Percentiles rank a stretch among this genome's conserved stretches.
Conservation (phyloP, 92 coral and sea anemone genomes). For the Porites lobata region DNA sequence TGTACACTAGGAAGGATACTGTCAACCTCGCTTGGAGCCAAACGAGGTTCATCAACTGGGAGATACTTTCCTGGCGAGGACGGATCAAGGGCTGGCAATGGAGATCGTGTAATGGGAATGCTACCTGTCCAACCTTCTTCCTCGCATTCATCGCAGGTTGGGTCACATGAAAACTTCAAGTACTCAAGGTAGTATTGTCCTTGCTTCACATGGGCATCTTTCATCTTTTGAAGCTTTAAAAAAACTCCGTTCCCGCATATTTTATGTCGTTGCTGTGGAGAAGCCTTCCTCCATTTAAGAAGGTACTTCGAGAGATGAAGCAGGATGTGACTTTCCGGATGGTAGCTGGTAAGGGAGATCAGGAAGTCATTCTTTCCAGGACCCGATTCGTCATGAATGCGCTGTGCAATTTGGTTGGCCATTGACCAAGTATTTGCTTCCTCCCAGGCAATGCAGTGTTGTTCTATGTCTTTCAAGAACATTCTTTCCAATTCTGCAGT, state of each 20-base stretch:
- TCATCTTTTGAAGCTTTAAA: constrained; percentile 26
- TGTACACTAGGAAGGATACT: constrained; percentile 53
- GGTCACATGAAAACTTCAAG: constrained; percentile 10
- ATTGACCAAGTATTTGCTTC: too few relatives aligned
- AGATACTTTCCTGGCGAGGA: constrained; percentile 59
- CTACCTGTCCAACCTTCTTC: constrained; percentile 33
- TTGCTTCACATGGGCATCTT: constrained; percentile 15
- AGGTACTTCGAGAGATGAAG: constrained; percentile 30
- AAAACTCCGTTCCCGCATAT: constrained; percentile 30
- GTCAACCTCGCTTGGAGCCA: constrained; percentile 53
- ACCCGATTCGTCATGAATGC: too few relatives aligned
- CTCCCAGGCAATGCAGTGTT: too few relatives aligned
- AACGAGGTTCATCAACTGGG: constrained; percentile 50
- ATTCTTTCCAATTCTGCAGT: too few relatives aligned
- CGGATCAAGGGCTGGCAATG: constrained; percentile 58
- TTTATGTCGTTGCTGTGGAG: constrained; percentile 32
- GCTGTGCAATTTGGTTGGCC: too few relatives aligned
- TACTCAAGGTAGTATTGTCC: background rate
- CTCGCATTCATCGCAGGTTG: background rate
- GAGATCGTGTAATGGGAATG: constrained; percentile 55
- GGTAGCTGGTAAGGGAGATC: constrained; percentile 9
- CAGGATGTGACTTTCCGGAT: constrained; percentile 29
- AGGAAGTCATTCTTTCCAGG: background rate
- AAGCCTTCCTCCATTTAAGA: constrained; percentile 23
- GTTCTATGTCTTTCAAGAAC: too few relatives aligned